These are phyloP conservation scores for Melanotaenia trifasciata DNA, from an alignment of 2,797 vertebrate genomes.

Conservation along the genomic window DNA sequence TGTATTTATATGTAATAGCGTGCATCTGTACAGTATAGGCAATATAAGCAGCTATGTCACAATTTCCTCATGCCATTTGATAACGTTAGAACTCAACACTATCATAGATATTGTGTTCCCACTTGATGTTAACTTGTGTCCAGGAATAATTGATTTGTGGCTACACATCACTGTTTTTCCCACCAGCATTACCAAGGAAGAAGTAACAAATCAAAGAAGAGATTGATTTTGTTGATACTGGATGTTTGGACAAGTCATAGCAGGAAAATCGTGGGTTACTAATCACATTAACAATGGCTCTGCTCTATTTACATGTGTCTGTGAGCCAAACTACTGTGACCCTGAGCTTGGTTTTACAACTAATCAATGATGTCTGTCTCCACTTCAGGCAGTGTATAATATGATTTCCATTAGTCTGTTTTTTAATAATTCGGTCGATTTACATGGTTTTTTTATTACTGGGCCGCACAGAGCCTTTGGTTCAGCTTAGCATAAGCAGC, in stretches of 20 bases:
- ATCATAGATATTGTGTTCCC: neutral
- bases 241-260: neutral
- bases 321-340: neutral
- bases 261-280: constrained; percentile 5
- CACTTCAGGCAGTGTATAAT: constrained; percentile 8
- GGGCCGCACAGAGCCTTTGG: neutral
- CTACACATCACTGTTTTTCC: neutral
- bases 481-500: neutral
- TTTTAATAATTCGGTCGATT: neutral
- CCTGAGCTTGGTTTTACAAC: neutral
- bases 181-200: neutral
- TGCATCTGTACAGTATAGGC: neutral
- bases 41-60: neutral
- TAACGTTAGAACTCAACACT: neutral
- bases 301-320: constrained; percentile 2
- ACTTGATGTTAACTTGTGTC: neutral
- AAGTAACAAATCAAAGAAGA: no score
- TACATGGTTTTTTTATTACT: constrained; percentile 8
- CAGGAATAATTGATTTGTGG: neutral
- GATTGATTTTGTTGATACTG: no score
- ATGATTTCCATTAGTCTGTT: constrained; percentile 15
- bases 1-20: neutral
- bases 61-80: neutral
- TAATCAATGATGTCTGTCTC: constrained; percentile 1
- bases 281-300: neutral